Evolutionary conservation across 2,888 invertebrate species (phyloP).

Genomic region (Dryomyza anilis): DNA sequence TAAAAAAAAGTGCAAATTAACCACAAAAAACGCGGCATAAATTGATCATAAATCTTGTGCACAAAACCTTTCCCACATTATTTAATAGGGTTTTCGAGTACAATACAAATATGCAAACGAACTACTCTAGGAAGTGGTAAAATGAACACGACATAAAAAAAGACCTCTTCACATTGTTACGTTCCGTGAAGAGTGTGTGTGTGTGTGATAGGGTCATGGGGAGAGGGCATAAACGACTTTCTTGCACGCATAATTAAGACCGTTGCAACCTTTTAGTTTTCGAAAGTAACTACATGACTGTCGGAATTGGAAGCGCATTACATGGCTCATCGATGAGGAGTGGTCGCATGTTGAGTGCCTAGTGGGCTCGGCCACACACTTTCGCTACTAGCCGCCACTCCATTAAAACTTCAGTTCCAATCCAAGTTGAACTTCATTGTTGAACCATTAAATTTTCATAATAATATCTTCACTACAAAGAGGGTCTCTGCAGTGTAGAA

Average conservation of each 20-base stretch:
- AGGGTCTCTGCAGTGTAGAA: too few relatives aligned
- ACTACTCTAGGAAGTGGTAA: too few relatives aligned
- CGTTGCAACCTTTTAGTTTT: background rate
- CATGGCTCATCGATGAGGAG: slow-evolving; percentile 7
- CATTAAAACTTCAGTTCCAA: background rate
- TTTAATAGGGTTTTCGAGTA: background rate
- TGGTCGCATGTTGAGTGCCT: background rate
- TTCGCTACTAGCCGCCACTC: background rate
- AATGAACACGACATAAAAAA: too few relatives aligned
- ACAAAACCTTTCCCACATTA: background rate
- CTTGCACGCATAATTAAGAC: slow-evolving; percentile 52
- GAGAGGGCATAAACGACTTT: slow-evolving; percentile 42
- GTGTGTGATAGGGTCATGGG: too few relatives aligned
- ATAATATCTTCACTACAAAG: too few relatives aligned
- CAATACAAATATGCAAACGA: too few relatives aligned
- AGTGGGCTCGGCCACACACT: background rate
- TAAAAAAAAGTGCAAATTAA: background rate
- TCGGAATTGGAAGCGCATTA: slow-evolving; percentile 6
- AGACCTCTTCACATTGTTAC: background rate
- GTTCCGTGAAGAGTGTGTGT: too few relatives aligned
- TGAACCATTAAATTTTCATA: too few relatives aligned
- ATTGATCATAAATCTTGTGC: background rate
- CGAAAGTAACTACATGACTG: too few relatives aligned
- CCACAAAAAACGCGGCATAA: background rate
- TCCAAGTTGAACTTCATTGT: too few relatives aligned